Conservation (phyloP, 2,888 invertebrate species). For the Capitulum mitella region DNA sequence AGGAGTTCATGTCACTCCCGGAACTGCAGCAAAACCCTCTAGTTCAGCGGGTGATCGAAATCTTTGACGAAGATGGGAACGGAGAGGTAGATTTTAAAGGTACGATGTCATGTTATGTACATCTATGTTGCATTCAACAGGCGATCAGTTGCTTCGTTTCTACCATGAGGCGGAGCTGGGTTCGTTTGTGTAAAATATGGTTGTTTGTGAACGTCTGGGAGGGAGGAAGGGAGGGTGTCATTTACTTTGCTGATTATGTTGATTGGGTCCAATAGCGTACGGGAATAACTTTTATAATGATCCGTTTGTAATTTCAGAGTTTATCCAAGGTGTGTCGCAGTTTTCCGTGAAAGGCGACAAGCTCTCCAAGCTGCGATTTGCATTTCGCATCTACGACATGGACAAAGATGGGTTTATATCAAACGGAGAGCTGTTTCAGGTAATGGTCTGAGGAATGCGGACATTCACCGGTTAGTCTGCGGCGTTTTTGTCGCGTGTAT, state of each 20-base stretch:
- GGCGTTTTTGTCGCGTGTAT: too few species aligned
- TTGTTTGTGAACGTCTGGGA: neutral
- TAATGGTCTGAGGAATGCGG: constrained; percentile 41
- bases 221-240: too few species aligned
- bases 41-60: constrained; percentile 98
- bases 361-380: constrained; percentile 94
- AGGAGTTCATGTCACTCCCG: constrained; percentile 99
- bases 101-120: too few species aligned
- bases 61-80: constrained; percentile 99
- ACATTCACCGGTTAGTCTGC: too few species aligned
- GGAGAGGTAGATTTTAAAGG: constrained; percentile 90
- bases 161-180: too few species aligned
- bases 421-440: constrained; percentile 94
- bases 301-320: constrained; percentile 55
- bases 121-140: too few species aligned
- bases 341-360: constrained; percentile 99
- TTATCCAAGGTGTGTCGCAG: constrained; percentile 98
- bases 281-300: too few species aligned
- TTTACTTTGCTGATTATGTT: neutral
- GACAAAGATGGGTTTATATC: constrained; percentile 99
- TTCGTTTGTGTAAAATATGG: too few species aligned
- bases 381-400: constrained; percentile 99
- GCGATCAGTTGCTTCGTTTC: too few species aligned
- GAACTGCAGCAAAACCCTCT: constrained; percentile 99
- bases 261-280: neutral